Conservation (phyloP, 1,140 invertebrate genomes). For the Zelostemma sp. region DNA sequence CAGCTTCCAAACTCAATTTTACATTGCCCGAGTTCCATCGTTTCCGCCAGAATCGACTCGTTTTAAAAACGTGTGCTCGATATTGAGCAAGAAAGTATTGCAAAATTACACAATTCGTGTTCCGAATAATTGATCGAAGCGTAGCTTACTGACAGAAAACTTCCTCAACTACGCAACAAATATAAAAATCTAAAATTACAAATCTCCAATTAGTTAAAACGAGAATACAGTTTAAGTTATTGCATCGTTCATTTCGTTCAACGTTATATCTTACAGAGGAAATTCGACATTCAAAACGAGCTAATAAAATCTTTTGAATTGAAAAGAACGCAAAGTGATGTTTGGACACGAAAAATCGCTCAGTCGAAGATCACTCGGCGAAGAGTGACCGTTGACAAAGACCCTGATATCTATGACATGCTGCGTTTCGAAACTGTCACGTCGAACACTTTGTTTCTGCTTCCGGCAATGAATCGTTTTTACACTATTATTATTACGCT, state of each 20-base stretch:
- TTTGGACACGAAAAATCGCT: not conserved
- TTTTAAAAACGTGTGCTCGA: no score
- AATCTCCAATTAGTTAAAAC: not conserved
- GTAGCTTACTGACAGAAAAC: no score
- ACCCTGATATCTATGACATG: not conserved
- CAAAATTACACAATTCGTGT: no score
- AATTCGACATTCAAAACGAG: not conserved
- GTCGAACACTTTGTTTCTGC: constrained; percentile 23
- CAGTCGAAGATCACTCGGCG: not conserved
- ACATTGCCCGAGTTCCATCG: no score
- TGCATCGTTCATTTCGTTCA: not conserved
- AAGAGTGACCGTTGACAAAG: not conserved
- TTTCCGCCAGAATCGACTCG: no score
- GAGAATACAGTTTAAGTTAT: not conserved
- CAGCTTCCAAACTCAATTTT: no score
- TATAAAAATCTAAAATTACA: no score
- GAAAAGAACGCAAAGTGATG: constrained; percentile 20
- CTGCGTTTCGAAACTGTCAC: constrained; percentile 1
- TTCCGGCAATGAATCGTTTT: constrained; percentile 7
- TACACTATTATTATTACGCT: constrained; percentile 13
- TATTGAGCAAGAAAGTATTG: no score
- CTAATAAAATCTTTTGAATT: constrained; percentile 19
- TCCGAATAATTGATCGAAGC: no score
- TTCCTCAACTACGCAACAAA: not conserved
- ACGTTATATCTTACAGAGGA: not conserved